Percentiles rank a stretch among this genome's conserved stretches.
These are phyloP conservation scores for Aurelia aurita complex sp. Pacific DNA, from an alignment of 30 jellyfish, hydroid and myxozoan species.

Conservation along the genomic window DNA sequence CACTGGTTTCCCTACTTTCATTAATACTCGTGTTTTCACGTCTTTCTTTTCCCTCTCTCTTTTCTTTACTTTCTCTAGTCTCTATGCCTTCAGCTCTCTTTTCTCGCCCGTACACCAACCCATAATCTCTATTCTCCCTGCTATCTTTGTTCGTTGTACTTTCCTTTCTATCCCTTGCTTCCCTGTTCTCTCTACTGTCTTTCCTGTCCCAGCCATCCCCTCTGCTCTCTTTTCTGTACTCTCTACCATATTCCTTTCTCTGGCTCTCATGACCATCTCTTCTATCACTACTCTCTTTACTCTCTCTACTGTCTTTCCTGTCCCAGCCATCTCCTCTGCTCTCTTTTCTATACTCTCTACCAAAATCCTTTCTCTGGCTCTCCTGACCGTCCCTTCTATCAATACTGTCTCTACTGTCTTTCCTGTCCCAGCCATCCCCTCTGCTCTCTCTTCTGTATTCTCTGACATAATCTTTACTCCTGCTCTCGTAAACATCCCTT, in stretches of 20 bases:
- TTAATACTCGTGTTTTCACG: too few species aligned
- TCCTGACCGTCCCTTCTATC: background rate
- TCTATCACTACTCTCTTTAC: background rate
- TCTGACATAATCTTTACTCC: background rate
- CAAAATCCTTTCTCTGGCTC: too few species aligned
- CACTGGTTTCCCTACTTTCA: background rate
- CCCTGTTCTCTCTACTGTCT: background rate
- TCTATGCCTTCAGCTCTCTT: background rate
- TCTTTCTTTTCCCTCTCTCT: too few species aligned
- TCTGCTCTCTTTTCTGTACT: background rate
- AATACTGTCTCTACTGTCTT: background rate
- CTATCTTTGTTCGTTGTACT: background rate
- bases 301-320: background rate
- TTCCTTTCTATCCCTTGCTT: background rate
- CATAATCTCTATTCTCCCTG: background rate
- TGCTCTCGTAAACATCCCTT: background rate
- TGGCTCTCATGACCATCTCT: background rate
- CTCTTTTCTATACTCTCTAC: background rate
- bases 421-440: background rate
- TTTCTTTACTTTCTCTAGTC: too few species aligned
- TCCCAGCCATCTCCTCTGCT: background rate
- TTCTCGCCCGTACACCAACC: background rate
- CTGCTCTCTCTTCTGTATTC: constrained; percentile 11
- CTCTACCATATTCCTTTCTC: too few species aligned
- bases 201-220: background rate